phyloP scores from a whole-genome alignment of 2,797 vertebrate genomes.

The Myiothlypis chrysogaster region DNA sequence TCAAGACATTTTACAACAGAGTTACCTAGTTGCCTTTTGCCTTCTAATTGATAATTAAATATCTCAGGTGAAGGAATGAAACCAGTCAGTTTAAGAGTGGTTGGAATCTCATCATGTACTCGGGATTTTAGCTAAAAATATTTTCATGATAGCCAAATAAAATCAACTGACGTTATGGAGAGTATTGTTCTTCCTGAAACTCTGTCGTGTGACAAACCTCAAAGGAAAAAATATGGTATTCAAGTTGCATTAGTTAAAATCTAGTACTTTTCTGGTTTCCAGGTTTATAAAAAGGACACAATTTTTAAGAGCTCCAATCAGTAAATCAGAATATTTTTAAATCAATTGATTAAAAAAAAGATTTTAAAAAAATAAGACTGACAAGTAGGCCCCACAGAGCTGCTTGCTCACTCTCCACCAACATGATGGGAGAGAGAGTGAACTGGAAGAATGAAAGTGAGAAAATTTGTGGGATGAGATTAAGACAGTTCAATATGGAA shows the following conservation, averaged over 20 bases:
- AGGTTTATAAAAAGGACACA: neutral
- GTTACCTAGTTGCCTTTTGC: neutral
- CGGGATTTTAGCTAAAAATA: neutral
- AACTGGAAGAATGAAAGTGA: neutral
- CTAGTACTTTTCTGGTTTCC: neutral
- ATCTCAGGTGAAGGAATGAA: neutral
- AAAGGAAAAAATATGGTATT: neutral
- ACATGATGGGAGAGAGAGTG: neutral
- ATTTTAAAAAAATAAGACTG: neutral
- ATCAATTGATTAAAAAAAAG: neutral
- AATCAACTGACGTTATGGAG: neutral
- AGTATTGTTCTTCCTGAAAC: neutral
- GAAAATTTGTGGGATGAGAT: neutral
- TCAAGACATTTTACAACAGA: neutral
- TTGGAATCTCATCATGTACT: neutral
- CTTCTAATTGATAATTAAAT: neutral
- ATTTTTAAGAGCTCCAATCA: neutral
- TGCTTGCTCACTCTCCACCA: rapidly evolving
- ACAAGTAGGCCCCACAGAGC: neutral
- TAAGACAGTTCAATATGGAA: neutral
- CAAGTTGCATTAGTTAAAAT: neutral
- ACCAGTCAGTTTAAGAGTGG: rapidly evolving
- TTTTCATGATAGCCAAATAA: neutral
- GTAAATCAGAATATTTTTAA: neutral
- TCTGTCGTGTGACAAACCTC: neutral